Evolutionary conservation across 2,888 invertebrate species (phyloP).

Genomic region (Diarsia rubi): DNA sequence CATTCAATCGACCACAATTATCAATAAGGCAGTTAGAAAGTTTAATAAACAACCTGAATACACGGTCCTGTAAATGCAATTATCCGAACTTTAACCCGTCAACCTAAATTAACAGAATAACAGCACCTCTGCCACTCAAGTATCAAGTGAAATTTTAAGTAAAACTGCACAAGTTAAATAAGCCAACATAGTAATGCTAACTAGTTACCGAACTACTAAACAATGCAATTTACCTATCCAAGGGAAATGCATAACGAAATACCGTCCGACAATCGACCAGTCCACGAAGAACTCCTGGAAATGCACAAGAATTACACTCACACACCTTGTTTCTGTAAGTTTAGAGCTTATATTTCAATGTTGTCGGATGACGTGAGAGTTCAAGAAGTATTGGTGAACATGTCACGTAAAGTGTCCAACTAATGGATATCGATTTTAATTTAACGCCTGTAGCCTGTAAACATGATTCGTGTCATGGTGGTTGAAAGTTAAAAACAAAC

Average conservation of each 20-base stretch:
- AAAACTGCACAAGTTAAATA: conserved; percentile 48
- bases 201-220: conserved; percentile 67
- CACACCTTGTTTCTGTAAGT: not conserved
- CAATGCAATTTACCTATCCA: conserved; percentile 70
- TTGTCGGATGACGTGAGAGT: conserved; percentile 28
- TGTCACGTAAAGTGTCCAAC: conserved; percentile 66
- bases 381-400: conserved; percentile 27
- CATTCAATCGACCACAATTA: not conserved
- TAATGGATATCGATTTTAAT: conserved; percentile 70
- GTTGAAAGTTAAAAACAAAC: conserved; percentile 34
- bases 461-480: conserved; percentile 43
- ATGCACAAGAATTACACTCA: not conserved
- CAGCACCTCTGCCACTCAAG: conserved; percentile 26
- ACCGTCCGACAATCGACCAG: conserved; percentile 52
- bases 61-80: conserved; percentile 10
- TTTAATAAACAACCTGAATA: not conserved
- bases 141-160: conserved; percentile 49
- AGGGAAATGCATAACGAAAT: conserved; percentile 67
- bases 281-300: conserved; percentile 20
- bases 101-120: conserved; percentile 4
- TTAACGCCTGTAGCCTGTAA: conserved; percentile 59
- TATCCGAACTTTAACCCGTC: conserved; percentile 12
- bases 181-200: conserved; percentile 57
- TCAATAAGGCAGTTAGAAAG: not conserved
- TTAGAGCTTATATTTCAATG: conserved; percentile 22